Conservation (phyloP, 35 echinoderm and acorn worm species). For the Hemicentrotus pulcherrimus region DNA sequence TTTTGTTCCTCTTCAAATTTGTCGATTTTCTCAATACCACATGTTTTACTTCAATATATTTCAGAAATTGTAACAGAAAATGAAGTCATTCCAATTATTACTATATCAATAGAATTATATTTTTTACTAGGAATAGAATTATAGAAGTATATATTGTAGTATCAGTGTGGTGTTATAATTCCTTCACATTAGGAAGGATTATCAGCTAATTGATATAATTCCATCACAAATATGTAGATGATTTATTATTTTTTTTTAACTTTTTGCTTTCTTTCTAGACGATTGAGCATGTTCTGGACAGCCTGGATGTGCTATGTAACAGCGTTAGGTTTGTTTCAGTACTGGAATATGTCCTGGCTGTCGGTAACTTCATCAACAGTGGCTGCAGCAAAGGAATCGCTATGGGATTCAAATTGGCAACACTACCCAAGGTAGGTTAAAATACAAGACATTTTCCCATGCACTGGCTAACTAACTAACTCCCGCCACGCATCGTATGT, state of each 20-base stretch:
- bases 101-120: no score
- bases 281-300: slow-evolving; percentile 78
- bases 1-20: no score
- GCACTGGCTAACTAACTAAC: no score
- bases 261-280: slow-evolving; percentile 64
- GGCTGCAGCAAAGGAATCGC: slow-evolving; percentile 86
- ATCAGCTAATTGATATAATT: neutral
- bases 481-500: neutral
- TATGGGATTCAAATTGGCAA: slow-evolving; percentile 83
- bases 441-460: neutral
- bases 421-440: slow-evolving; percentile 84
- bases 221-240: neutral
- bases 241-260: neutral
- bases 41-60: no score
- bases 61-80: no score
- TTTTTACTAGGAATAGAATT: no score
- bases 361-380: slow-evolving; percentile 99
- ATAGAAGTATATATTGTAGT: no score
- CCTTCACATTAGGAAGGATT: no score
- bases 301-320: slow-evolving; percentile 68
- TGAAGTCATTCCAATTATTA: no score
- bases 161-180: no score
- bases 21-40: no score
- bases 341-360: slow-evolving; percentile 88
- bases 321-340: slow-evolving; percentile 81